Conservation (phyloP, 2,888 invertebrate genomes). For the Vannuccia rotundouncinata region DNA sequence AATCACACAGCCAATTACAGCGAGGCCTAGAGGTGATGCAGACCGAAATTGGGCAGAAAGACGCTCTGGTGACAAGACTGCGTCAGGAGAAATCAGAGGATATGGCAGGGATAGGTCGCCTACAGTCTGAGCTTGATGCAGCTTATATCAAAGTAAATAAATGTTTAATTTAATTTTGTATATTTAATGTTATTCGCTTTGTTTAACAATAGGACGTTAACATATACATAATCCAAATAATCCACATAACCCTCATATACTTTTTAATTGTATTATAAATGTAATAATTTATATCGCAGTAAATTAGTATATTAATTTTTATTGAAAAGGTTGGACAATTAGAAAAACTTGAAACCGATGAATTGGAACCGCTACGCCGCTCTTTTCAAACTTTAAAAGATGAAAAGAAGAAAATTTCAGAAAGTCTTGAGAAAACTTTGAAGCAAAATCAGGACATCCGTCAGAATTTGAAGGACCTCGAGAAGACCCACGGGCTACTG, state of each 20-base stretch:
- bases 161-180: too few relatives aligned
- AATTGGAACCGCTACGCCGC: conserved; percentile 1
- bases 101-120: background rate
- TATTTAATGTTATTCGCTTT: too few relatives aligned
- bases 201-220: too few relatives aligned
- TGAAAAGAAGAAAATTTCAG: background rate
- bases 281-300: too few relatives aligned
- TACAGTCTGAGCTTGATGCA: conserved; percentile 13
- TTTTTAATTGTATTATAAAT: too few relatives aligned
- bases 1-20: conserved; percentile 50
- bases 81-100: background rate
- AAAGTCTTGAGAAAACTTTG: background rate
- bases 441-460: background rate
- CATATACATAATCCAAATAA: too few relatives aligned
- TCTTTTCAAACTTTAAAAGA: background rate
- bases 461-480: background rate
- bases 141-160: background rate
- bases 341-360: background rate
- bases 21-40: conserved; percentile 49
- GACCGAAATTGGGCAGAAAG: conserved; percentile 48
- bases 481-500: background rate
- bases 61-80: conserved; percentile 43
- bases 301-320: too few relatives aligned
- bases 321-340: background rate
- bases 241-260: too few relatives aligned